These are phyloP conservation scores for Aporrectodea caliginosa DNA, from an alignment of 1,140 invertebrate genomes.

Conservation along the genomic window DNA sequence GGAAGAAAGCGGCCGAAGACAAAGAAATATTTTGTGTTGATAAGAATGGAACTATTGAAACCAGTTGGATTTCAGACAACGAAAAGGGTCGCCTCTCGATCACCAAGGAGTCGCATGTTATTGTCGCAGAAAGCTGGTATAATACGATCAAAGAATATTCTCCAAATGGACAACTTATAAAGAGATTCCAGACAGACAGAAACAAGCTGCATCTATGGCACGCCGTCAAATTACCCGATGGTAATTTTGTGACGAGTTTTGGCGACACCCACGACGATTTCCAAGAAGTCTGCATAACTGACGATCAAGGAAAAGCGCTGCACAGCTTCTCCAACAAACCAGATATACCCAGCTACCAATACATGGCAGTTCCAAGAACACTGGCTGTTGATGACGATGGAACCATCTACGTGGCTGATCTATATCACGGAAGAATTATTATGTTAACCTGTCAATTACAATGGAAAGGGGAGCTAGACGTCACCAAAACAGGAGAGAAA, in stretches of 20 bases:
- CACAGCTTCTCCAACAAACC: not conserved
- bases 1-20: not conserved
- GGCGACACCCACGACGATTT: not conserved
- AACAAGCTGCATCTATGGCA: not conserved
- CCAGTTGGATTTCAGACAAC: not conserved
- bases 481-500: not conserved
- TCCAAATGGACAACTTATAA: not conserved
- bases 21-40: not conserved
- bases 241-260: not conserved
- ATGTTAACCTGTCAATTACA: not conserved
- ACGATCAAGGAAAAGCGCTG: not conserved
- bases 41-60: not conserved
- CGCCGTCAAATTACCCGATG: not conserved
- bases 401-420: not conserved
- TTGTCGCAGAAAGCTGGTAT: not conserved
- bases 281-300: not conserved
- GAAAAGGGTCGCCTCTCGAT: not conserved
- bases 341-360: not conserved
- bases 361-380: not conserved
- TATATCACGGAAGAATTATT: not conserved
- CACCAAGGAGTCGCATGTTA: not conserved
- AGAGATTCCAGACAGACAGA: not conserved
- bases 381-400: not conserved
- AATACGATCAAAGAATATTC: not conserved
- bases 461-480: not conserved